Evolutionary conservation across 2,888 invertebrate genomes (phyloP).

Genomic region (Petrolisthes manimaculis): DNA sequence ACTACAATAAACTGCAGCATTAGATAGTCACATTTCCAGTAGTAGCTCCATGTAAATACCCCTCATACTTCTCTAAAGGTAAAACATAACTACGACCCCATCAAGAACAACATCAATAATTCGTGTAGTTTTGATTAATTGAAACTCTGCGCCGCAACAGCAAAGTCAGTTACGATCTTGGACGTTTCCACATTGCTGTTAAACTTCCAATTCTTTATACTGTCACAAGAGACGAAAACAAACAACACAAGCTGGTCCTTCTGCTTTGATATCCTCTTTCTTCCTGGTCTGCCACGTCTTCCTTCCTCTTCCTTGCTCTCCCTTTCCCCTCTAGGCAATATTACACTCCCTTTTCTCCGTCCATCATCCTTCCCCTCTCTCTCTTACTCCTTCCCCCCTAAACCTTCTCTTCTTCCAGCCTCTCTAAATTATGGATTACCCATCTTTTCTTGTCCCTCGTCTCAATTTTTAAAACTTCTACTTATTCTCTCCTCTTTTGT

Average conservation of each 20-base stretch:
- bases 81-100: too few relatives aligned
- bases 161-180: too few relatives aligned
- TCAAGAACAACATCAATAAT: too few relatives aligned
- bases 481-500: slow-evolving; percentile 8
- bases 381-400: neutral
- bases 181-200: too few relatives aligned
- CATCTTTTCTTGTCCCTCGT: neutral
- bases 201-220: neutral
- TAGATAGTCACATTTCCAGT: too few relatives aligned
- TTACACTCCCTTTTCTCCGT: neutral
- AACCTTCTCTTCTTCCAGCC: neutral
- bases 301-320: neutral
- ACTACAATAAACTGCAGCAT: too few relatives aligned
- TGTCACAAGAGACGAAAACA: neutral
- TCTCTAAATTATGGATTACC: neutral
- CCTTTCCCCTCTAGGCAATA: neutral
- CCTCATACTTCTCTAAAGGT: too few relatives aligned
- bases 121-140: too few relatives aligned
- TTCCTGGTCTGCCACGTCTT: neutral
- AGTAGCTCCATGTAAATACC: too few relatives aligned
- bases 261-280: neutral
- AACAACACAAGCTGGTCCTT: neutral
- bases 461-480: neutral
- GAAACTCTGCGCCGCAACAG: too few relatives aligned
- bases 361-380: neutral